Conservation (phyloP, 1,140 invertebrate species). For the Acarapis woodi region DNA sequence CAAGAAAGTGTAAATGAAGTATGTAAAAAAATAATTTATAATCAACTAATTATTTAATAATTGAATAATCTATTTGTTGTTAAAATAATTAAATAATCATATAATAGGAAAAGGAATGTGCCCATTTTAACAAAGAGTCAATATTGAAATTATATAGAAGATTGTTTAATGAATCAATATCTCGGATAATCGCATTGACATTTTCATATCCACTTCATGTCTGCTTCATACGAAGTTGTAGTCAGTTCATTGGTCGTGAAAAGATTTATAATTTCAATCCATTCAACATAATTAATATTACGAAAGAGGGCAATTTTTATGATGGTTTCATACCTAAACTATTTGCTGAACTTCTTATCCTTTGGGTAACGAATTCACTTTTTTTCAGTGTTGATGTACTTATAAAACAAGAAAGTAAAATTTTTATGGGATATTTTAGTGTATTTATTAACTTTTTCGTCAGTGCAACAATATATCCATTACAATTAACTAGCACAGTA, state of each 20-base stretch:
- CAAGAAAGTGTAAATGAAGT: too few relatives aligned
- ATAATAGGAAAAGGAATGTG: too few relatives aligned
- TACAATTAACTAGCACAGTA: constrained; percentile 55
- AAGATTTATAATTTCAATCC: constrained; percentile 5
- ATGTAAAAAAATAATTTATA: too few relatives aligned
- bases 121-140: too few relatives aligned
- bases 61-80: too few relatives aligned
- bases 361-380: constrained; percentile 2
- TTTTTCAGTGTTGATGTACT: not conserved
- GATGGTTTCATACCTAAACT: constrained; percentile 8
- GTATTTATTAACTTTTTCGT: constrained; percentile 4
- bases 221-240: constrained; percentile 3
- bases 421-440: too few relatives aligned
- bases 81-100: too few relatives aligned
- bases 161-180: not conserved
- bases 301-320: constrained; percentile 9
- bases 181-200: not conserved
- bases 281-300: constrained; percentile 4
- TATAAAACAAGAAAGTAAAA: not conserved
- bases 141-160: not conserved
- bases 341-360: constrained; percentile 2
- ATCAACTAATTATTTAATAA: too few relatives aligned
- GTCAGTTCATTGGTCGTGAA: constrained; percentile 9
- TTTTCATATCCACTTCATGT: constrained; percentile 9
- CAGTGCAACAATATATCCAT: constrained; percentile 40